Percentiles rank a stretch among this genome's conserved stretches.
phyloP scores from a whole-genome alignment of 2,113 vertebrate species.

The Ovis aries region ARS-UI_Ramb_v3.0 NC_056057.1:118846501-118847000 shows the following conservation, averaged over 20 bases:
- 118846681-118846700: conserved; percentile 69
- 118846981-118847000: neutral
- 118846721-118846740: conserved; percentile 51
- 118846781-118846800: conserved; percentile 66
- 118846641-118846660: conserved; percentile 65
- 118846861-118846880: fast-evolving
- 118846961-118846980: neutral
- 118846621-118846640: conserved; percentile 71
- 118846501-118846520: conserved; percentile 56
- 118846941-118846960: neutral
- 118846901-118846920: fast-evolving
- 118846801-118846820: neutral
- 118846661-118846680: conserved; percentile 61
- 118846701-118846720: conserved; percentile 9
- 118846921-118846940: neutral
- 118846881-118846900: fast-evolving
- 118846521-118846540: conserved; percentile 47
- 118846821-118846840: conserved; percentile 11
- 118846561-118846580: conserved; percentile 43
- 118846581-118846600: conserved; percentile 46
- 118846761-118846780: conserved; percentile 56
- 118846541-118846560: conserved; percentile 55
- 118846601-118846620: conserved; percentile 64
- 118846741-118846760: conserved; percentile 67
- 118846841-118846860: neutral